Conservation (phyloP, 2,888 invertebrate genomes). For the Pterostichus madidus region DNA sequence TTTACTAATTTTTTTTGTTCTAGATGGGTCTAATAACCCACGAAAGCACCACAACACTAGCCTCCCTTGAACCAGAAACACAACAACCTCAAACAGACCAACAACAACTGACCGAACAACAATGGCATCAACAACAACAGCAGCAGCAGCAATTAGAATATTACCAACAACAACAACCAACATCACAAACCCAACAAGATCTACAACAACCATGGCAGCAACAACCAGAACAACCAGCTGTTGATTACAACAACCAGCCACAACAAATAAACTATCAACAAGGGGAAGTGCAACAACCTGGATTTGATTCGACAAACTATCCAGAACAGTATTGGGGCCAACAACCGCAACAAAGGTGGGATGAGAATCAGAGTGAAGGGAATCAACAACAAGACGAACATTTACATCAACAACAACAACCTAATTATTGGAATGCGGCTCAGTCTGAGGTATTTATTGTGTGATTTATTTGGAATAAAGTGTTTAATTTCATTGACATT, state of each 20-base stretch:
- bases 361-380: constrained; percentile 66
- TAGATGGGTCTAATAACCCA: constrained; percentile 72
- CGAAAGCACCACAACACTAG: constrained; percentile 69
- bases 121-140: constrained; percentile 71
- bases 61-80: constrained; percentile 66
- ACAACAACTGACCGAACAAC: constrained; percentile 69
- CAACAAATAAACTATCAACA: constrained; percentile 63
- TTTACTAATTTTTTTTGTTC: constrained; percentile 65
- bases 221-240: constrained; percentile 59
- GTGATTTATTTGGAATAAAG: constrained; percentile 8
- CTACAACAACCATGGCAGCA: constrained; percentile 68
- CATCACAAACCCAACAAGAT: constrained; percentile 70
- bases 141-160: constrained; percentile 70
- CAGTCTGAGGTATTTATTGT: constrained; percentile 73
- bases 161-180: constrained; percentile 68
- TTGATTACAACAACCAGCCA: constrained; percentile 66
- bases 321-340: constrained; percentile 68
- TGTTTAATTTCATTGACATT: neutral
- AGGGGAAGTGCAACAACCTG: constrained; percentile 66
- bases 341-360: constrained; percentile 70
- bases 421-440: constrained; percentile 74
- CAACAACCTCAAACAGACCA: constrained; percentile 70
- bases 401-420: constrained; percentile 70
- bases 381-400: constrained; percentile 70
- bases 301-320: constrained; percentile 61